A percentile compares a stretch with the other conserved stretches of the same genome.
Conservation (phyloP, 2,113 vertebrate species). For the Aphyosemion australe region DNA sequence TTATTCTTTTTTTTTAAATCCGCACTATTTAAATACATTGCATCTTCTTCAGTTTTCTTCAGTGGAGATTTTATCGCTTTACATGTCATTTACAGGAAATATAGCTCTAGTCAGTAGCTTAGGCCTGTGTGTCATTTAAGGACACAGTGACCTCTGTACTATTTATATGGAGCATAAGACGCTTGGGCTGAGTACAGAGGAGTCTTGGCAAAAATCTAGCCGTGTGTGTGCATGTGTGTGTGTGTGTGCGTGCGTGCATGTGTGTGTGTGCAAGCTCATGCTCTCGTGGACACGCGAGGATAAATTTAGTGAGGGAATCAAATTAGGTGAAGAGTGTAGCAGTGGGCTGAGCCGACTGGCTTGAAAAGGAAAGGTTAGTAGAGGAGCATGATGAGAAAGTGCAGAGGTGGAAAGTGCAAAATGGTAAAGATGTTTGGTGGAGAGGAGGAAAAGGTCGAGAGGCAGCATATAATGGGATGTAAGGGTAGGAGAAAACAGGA, state of each 20-base stretch:
- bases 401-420: constrained; percentile 12
- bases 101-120: no score
- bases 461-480: constrained; percentile 12
- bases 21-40: neutral
- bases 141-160: neutral
- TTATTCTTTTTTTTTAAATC: neutral
- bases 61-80: no score
- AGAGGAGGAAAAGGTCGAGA: constrained; percentile 2
- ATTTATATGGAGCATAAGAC: constrained; percentile 11
- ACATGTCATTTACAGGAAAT: neutral
- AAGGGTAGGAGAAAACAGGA: constrained; percentile 39
- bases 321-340: constrained; percentile 11
- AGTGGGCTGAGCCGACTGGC: constrained; percentile 4
- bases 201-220: neutral
- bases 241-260: neutral
- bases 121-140: neutral
- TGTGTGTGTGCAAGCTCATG: neutral
- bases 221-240: no score
- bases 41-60: no score
- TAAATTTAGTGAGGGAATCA: neutral
- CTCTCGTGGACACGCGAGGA: neutral
- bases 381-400: constrained; percentile 15
- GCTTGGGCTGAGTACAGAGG: constrained; percentile 19
- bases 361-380: constrained; percentile 31
- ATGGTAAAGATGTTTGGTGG: constrained; percentile 16